These are phyloP conservation scores for Choreutis nemorana DNA, from an alignment of 2,888 invertebrate genomes.

Conservation along the genomic window DNA sequence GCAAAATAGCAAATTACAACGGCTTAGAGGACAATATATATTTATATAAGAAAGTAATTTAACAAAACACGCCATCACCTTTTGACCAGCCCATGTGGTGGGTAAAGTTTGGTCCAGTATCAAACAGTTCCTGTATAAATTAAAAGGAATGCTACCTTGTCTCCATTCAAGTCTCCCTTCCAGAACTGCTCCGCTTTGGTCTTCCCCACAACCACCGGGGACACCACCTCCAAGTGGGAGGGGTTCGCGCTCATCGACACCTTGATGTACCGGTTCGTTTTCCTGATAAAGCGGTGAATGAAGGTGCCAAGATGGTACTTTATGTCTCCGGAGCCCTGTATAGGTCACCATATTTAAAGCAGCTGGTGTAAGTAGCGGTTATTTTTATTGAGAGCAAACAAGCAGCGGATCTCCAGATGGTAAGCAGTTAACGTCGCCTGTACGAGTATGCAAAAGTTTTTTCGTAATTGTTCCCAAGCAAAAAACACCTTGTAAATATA, in stretches of 20 bases:
- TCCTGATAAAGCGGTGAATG: slow-evolving; percentile 77
- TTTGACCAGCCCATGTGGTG: too few relatives aligned
- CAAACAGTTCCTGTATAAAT: neutral
- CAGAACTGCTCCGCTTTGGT: slow-evolving; percentile 88
- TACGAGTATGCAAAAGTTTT: too few relatives aligned
- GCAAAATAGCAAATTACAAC: too few relatives aligned
- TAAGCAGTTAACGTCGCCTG: too few relatives aligned
- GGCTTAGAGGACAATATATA: too few relatives aligned
- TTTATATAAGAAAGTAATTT: too few relatives aligned
- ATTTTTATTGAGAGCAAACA: neutral
- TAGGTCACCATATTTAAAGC: too few relatives aligned
- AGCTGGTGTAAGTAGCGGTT: too few relatives aligned
- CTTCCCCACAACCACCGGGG: slow-evolving; percentile 89
- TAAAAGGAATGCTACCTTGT: slow-evolving; percentile 37
- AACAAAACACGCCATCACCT: too few relatives aligned
- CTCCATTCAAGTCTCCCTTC: slow-evolving; percentile 77
- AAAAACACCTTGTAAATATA: too few relatives aligned
- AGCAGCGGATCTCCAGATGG: neutral
- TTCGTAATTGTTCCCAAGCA: too few relatives aligned
- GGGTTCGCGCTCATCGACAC: slow-evolving; percentile 93
- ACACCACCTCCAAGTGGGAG: slow-evolving; percentile 92
- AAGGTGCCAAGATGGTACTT: slow-evolving; percentile 93
- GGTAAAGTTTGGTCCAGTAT: neutral
- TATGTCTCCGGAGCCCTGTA: slow-evolving; percentile 84
- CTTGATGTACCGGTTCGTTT: slow-evolving; percentile 79